Evolutionary conservation across 2,888 invertebrate genomes (phyloP).

Genomic region (Macrosiphum euphorbiae): DNA sequence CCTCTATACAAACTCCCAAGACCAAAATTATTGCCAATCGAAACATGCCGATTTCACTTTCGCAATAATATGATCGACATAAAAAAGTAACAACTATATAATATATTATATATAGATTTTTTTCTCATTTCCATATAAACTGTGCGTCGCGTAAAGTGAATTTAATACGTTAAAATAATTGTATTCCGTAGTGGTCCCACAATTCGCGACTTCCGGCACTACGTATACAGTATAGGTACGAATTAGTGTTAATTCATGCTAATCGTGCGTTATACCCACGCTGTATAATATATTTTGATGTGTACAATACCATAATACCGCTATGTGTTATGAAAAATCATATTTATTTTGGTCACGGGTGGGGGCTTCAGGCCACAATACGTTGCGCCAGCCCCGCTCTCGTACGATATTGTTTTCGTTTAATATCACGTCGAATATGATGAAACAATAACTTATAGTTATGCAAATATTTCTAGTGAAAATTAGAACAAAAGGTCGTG

Average conservation of each 20-base stretch:
- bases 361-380: background rate
- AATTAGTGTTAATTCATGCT: background rate
- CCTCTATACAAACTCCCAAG: background rate
- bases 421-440: background rate
- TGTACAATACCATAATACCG: background rate
- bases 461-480: background rate
- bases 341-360: background rate
- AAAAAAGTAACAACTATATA: background rate
- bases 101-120: background rate
- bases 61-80: background rate
- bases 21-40: background rate
- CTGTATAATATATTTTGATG: background rate
- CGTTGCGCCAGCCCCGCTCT: background rate
- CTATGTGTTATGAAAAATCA: background rate
- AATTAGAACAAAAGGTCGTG: background rate
- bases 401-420: conserved; percentile 1
- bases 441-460: conserved; percentile 2
- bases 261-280: background rate
- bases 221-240: background rate
- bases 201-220: background rate
- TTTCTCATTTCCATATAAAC: background rate
- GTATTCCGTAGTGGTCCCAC: background rate
- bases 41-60: background rate
- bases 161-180: background rate
- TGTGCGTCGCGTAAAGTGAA: background rate